Percentiles rank a stretch among this genome's conserved stretches.
Conservation (phyloP, 2,113 vertebrate species). For the Danio rerio region DNA sequence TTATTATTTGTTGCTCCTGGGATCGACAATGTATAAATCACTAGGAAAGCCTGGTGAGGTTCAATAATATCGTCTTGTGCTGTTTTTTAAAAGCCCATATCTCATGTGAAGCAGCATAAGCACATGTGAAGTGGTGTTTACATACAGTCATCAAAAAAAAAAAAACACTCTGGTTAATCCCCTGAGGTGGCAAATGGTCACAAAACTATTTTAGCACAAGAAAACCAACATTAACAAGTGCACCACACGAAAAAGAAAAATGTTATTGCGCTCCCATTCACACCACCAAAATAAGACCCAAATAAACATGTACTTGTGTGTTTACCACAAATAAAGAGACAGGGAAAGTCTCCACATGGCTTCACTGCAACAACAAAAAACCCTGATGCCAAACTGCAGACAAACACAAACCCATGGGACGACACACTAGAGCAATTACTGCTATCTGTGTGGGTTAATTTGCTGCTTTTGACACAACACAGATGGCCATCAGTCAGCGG, state of each 20-base stretch:
- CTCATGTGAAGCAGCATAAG: not conserved
- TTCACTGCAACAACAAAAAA: not conserved
- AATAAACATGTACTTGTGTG: not conserved
- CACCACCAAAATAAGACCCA: not conserved
- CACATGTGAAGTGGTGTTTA: not conserved
- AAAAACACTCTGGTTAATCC: too few species aligned
- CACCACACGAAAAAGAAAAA: not conserved
- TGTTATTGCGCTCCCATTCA: not conserved
- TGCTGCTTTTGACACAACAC: constrained; percentile 21
- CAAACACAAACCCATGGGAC: not conserved
- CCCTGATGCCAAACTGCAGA: not conserved
- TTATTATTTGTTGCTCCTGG: too few species aligned
- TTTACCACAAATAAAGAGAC: not conserved
- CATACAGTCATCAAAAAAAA: not conserved
- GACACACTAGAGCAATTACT: not conserved
- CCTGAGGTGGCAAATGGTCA: not conserved
- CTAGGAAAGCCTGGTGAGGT: too few species aligned
- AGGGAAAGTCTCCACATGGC: not conserved
- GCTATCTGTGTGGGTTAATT: constrained; percentile 13
- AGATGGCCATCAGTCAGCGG: constrained; percentile 13
- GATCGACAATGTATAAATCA: too few species aligned
- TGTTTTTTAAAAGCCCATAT: too few species aligned
- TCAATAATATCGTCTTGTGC: too few species aligned
- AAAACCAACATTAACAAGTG: not conserved
- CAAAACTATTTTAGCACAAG: not conserved